These are phyloP conservation scores for Nymphalis c-album DNA, from an alignment of 2,888 invertebrate species.

Conservation along the genomic window DNA sequence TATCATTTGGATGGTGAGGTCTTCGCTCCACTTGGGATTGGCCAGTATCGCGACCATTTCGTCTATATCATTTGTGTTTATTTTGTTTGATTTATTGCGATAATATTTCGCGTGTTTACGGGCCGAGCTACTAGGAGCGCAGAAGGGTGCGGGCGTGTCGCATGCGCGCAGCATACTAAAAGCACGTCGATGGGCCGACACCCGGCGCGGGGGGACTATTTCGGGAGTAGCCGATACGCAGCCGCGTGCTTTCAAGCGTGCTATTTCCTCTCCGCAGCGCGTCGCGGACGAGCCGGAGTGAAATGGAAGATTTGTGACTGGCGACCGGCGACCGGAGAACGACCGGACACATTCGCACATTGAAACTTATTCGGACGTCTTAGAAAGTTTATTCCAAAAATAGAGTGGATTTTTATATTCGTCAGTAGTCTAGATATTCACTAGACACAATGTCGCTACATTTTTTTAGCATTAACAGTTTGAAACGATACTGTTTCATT, in stretches of 20 bases:
- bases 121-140: constrained; percentile 64
- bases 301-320: constrained; percentile 80
- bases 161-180: constrained; percentile 82
- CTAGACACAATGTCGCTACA: not conserved
- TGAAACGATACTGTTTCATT: too few relatives aligned
- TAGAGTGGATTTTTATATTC: constrained; percentile 15
- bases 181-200: constrained; percentile 79
- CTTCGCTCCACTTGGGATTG: constrained; percentile 80
- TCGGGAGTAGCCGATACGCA: constrained; percentile 81
- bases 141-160: constrained; percentile 81
- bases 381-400: constrained; percentile 23
- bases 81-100: constrained; percentile 46
- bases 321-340: constrained; percentile 45
- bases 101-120: constrained; percentile 59
- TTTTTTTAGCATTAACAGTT: not conserved
- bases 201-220: constrained; percentile 76
- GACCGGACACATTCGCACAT: constrained; percentile 40
- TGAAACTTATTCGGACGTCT: constrained; percentile 33
- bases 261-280: constrained; percentile 77
- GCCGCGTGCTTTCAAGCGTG: constrained; percentile 81
- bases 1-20: constrained; percentile 77
- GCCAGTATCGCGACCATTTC: constrained; percentile 76
- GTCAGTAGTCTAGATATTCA: constrained; percentile 16
- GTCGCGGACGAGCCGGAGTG: constrained; percentile 77
- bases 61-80: constrained; percentile 59